Base-by-base conservation (phyloP, 2,797 vertebrate species). In the Lepilemur ruficaudatus region DNA sequence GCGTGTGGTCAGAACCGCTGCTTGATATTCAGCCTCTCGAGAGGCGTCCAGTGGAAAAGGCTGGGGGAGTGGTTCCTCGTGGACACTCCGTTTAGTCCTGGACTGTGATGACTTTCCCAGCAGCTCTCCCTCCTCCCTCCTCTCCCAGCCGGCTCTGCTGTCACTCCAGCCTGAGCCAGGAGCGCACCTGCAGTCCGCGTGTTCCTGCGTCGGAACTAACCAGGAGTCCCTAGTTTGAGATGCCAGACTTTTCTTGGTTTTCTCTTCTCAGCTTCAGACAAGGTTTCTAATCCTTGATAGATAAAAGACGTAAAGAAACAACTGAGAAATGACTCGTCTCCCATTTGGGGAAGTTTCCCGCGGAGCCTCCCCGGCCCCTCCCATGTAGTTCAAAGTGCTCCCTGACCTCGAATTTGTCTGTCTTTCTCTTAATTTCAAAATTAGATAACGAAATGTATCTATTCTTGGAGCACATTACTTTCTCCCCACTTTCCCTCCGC, bases 401-500 rank as follows among this genome's bases (percentile, higher is more conserved):
- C 61, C 61, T 84, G 67, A 38, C 85, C 80, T 63, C 1, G 20
- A 38, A 28, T 93, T 93, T 80, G 43, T 82, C 75, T 85, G 97
- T 82, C 72, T 86, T 97, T 61, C 84, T 97, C 97, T 91, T 91
- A 59, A 90, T 90, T 97, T 97, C 43, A 94, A 86, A 88, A 96
- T 95, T 79, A 84, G 52, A 52, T 97, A 95, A 96, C 96, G 95
- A 96, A 98, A 92, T 67, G 35, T 30, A 86, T 97, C 98, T 98
- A 94, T 97, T 97, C 88, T 97, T 17, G 57, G 95, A 97, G 41
- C 55, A 48, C 70, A 17, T 86, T 65, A 78, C 72, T 94, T 94
- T 91, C 57, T 93, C 79, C 69, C 78, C 89, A 91, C 83, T 82
- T 97, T 94, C 72, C 46, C 50, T 93, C 80, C 95, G 78, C 89